Evolutionary conservation across 1,140 invertebrate genomes (phyloP), one percentile per base, ranked within the genome.

Genomic region (Tetramorium simillimum): DNA sequence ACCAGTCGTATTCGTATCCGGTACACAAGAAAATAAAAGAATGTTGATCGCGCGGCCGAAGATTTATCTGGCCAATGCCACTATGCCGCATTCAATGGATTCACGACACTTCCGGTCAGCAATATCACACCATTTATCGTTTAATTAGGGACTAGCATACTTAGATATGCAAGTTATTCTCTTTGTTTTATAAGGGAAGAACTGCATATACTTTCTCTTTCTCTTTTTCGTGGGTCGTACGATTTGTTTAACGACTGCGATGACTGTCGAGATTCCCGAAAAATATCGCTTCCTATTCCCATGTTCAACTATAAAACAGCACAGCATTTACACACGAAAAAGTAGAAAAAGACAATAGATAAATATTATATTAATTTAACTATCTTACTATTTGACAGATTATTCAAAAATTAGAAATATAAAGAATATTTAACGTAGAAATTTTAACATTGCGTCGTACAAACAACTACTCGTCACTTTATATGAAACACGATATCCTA

Each of bases 251-350:
- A 62, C 67, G 72, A 90, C 70, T 63, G 76, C 81, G 76, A 81
- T 80, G 73, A 90, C 46, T 82, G 80, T 40, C 51, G 4, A 37
- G 73, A 43, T 89, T 53, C 76, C 24, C 49, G 43, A 81, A 90
- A 90, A 90, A 88, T 90, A 90, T 90, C 75, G 58, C 53, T 90
- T 90, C 89, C n/a, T 62, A 51, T 80, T 89, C 69, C 62, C 43
- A 69, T 28, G 40, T 62, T 77, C 40, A 58, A 76, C 21, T 16
- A 43, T 12, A 28, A 43, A 5, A 12, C n/a, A 62, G 2, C 2
- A 43, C 18, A 33, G 33, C 33, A 67, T 43, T 67, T 1, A 7
- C 14, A 16, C 12, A 10, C 4, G 16, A 53, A 62, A 60, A 60
- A 14, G 5, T 43, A 43, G 0, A 33, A 43, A 24, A 4, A 43